These are phyloP conservation scores for Picathartes gymnocephalus DNA, from an alignment of 2,113 vertebrate genomes.

Conservation along the genomic window DNA sequence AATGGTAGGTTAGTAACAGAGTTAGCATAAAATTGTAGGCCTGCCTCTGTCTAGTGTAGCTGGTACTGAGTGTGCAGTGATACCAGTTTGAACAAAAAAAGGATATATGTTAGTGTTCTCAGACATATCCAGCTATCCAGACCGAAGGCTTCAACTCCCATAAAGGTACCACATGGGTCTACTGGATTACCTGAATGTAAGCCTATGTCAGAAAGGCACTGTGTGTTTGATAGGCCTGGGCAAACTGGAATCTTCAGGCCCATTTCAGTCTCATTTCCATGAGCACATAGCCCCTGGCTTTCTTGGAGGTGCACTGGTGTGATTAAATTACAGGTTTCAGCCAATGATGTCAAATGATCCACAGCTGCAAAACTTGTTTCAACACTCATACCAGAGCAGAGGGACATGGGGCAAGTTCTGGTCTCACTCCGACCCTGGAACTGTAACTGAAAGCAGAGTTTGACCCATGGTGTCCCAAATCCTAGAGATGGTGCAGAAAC, in stretches of 20 bases:
- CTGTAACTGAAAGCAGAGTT: slow-evolving; percentile 24
- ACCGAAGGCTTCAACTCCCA: slow-evolving; percentile 50
- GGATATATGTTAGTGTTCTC: background rate
- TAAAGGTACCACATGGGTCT: slow-evolving; percentile 53
- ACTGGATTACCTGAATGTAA: slow-evolving; percentile 62
- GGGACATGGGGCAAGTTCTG: background rate
- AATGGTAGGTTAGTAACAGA: slow-evolving; percentile 7
- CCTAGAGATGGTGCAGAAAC: background rate
- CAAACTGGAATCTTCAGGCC: slow-evolving; percentile 49
- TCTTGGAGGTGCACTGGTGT: background rate
- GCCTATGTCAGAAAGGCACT: slow-evolving; percentile 56
- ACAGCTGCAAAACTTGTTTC: background rate
- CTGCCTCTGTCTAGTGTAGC: background rate
- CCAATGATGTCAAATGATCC: background rate
- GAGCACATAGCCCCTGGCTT: slow-evolving; percentile 7
- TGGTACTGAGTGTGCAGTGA: background rate
- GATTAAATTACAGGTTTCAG: background rate
- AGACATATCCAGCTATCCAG: background rate
- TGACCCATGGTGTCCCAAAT: background rate
- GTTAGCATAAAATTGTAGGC: background rate
- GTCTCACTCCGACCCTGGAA: background rate
- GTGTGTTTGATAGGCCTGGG: slow-evolving; percentile 54
- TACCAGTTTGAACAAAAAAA: background rate
- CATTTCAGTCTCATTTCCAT: background rate
- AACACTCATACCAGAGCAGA: background rate